phyloP scores from a whole-genome alignment of 2,797 vertebrate genomes.

The Lepus oiostolus region DNA sequence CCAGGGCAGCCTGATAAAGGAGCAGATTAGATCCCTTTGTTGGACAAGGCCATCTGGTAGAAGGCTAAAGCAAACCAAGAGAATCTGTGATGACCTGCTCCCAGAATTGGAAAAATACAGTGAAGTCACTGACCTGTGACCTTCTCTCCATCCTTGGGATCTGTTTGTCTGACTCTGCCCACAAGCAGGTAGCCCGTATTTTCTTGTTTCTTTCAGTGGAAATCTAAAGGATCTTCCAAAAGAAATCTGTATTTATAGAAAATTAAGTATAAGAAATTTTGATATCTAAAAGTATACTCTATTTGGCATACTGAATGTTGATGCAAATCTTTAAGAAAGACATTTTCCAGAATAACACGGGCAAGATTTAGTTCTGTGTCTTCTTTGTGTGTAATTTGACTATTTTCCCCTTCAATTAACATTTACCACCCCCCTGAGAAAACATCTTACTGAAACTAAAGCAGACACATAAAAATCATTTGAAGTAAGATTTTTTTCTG shows the following conservation, averaged over 20 bases:
- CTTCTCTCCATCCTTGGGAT: neutral
- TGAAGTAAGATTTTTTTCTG: neutral
- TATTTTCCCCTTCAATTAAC: neutral
- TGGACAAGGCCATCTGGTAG: neutral
- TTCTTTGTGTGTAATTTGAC: neutral
- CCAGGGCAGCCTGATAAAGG: neutral
- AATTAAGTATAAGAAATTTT: conserved; percentile 17
- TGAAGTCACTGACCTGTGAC: neutral
- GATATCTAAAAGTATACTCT: neutral
- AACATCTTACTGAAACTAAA: neutral
- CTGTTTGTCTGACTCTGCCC: neutral
- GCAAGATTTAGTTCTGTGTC: neutral
- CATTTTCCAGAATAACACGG: neutral
- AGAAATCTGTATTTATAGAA: neutral
- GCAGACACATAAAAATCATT: neutral
- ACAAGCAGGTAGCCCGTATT: neutral
- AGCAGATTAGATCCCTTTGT: neutral
- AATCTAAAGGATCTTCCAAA: neutral
- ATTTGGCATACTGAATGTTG: neutral
- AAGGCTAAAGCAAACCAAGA: fast-evolving
- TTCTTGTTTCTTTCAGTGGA: neutral
- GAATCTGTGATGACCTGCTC: neutral
- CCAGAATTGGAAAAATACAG: neutral
- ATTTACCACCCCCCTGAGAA: neutral
- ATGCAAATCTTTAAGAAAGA: neutral